Percentiles rank a stretch among this genome's conserved stretches.
These are phyloP conservation scores for Pelecanus crispus DNA, from an alignment of 2,113 vertebrate species.

Conservation along the genomic window DNA sequence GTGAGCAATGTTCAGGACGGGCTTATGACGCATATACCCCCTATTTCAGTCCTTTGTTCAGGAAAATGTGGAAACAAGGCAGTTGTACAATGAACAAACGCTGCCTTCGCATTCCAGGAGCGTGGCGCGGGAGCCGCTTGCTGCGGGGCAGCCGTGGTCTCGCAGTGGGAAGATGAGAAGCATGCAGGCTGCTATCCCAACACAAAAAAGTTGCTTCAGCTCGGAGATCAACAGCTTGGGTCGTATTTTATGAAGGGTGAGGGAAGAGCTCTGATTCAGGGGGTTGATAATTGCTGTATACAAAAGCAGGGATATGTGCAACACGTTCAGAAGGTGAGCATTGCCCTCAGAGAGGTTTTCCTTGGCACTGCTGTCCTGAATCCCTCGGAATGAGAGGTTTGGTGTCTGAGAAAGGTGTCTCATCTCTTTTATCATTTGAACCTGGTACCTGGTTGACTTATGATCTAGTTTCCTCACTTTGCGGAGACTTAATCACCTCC, in stretches of 20 bases:
- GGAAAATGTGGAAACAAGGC: slow-evolving; percentile 19
- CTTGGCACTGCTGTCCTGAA: neutral
- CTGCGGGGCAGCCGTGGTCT: neutral
- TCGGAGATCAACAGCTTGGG: neutral
- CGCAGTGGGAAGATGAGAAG: neutral
- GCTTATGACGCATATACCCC: slow-evolving; percentile 10
- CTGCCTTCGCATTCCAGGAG: neutral
- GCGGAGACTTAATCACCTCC: neutral
- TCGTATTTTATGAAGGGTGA: neutral
- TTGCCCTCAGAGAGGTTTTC: neutral
- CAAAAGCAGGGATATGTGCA: neutral
- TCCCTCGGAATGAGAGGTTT: neutral
- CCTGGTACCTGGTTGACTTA: neutral
- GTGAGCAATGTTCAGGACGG: neutral
- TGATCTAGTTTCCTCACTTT: neutral
- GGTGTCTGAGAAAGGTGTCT: neutral
- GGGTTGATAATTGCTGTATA: neutral
- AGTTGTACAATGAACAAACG: neutral
- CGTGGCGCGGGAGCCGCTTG: neutral
- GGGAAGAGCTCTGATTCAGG: neutral
- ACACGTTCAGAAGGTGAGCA: neutral
- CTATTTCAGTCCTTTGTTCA: neutral
- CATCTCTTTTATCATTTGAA: neutral
- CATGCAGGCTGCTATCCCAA: fast-evolving
- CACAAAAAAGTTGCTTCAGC: neutral